phyloP scores from a whole-genome alignment of 1,140 invertebrate genomes.

The Alviniconcha marisindica region DNA sequence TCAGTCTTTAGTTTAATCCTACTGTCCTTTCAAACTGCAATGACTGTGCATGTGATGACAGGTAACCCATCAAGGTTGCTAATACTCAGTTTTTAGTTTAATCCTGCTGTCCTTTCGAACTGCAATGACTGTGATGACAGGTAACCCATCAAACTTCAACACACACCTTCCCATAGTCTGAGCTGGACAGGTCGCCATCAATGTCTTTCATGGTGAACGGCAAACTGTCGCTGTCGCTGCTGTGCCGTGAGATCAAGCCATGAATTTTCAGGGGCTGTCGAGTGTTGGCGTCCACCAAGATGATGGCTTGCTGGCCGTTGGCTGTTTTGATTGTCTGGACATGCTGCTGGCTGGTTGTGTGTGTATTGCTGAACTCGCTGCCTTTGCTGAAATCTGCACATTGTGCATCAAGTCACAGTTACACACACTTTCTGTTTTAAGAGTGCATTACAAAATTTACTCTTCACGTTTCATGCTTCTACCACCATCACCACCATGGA shows the following conservation, averaged over 20 bases:
- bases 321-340: constrained; percentile 15
- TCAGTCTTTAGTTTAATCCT: no score
- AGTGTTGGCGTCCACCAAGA: constrained; percentile 26
- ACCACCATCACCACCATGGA: no score
- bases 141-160: background rate
- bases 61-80: no score
- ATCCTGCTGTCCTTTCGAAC: no score
- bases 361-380: background rate
- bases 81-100: no score
- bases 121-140: no score
- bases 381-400: constrained; percentile 14
- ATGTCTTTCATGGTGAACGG: constrained; percentile 68
- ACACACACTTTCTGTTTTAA: no score
- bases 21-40: no score
- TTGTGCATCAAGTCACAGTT: no score
- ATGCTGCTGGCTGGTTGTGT: background rate
- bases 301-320: background rate
- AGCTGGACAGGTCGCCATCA: constrained; percentile 21
- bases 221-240: constrained; percentile 46
- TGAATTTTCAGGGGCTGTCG: constrained; percentile 12
- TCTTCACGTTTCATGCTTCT: no score
- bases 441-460: no score
- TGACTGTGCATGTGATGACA: no score
- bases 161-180: constrained; percentile 9
- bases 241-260: constrained; percentile 24